Conservation (phyloP, 2,113 vertebrate species). For the Poicephalus gulielmi region DNA sequence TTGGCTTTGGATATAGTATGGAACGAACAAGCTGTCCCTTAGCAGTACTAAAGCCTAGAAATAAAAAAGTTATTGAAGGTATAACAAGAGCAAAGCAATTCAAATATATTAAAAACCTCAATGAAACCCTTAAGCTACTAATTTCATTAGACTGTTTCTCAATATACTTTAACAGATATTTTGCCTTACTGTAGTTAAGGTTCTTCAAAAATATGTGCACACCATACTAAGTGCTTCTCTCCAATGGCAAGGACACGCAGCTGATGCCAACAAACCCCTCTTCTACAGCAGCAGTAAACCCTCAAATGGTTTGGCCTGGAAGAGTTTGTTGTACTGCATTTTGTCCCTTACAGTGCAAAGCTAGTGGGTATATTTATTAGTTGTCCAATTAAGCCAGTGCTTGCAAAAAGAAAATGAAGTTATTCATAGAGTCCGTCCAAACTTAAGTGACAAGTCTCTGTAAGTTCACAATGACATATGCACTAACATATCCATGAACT, state of each 20-base stretch:
- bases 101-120: neutral
- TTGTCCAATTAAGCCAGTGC: neutral
- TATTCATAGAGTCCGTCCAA: neutral
- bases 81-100: neutral
- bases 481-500: neutral
- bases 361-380: neutral
- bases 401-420: neutral
- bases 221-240: neutral
- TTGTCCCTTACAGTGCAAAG: neutral
- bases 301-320: neutral
- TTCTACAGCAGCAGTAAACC: neutral
- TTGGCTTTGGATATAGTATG: conserved; percentile 97
- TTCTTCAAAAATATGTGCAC: neutral
- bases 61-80: neutral
- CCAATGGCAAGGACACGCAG: neutral
- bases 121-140: neutral
- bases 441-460: neutral
- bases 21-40: conserved; percentile 97
- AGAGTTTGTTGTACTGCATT: neutral
- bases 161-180: conserved; percentile 5
- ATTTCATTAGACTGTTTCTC: conserved; percentile 33
- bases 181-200: conserved; percentile 2
- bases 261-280: neutral
- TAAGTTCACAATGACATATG: neutral
- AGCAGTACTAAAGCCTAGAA: conserved; percentile 92